Evolutionary conservation across 1,140 invertebrate species (phyloP).

Genomic region (Formica exsecta): DNA sequence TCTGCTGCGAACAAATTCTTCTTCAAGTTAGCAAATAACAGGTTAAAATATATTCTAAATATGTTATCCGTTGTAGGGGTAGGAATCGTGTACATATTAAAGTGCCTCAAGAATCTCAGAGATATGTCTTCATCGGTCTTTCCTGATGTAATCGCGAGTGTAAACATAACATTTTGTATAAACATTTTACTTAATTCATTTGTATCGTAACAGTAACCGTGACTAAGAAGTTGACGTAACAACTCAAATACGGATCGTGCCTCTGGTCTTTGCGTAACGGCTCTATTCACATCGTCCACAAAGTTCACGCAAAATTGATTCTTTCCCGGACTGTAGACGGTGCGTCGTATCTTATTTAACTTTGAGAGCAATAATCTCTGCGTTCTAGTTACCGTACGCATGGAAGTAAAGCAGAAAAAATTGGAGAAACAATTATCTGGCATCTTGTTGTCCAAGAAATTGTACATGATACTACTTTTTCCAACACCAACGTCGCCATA

Average conservation of each 20-base stretch:
- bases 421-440: constrained; percentile 86
- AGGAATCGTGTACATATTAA: constrained; percentile 89
- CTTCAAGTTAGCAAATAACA: constrained; percentile 87
- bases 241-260: constrained; percentile 89
- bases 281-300: constrained; percentile 90
- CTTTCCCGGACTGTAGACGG: constrained; percentile 87
- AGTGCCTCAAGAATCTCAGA: constrained; percentile 89
- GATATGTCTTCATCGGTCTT: constrained; percentile 83
- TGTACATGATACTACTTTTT: constrained; percentile 89
- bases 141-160: constrained; percentile 87
- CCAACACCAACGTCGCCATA: constrained; percentile 90
- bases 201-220: constrained; percentile 89
- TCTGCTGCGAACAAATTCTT: constrained; percentile 88
- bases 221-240: constrained; percentile 89
- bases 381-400: constrained; percentile 87
- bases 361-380: constrained; percentile 89
- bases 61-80: constrained; percentile 88
- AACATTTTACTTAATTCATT: constrained; percentile 87
- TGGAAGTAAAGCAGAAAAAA: constrained; percentile 89
- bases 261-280: constrained; percentile 85
- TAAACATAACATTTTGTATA: constrained; percentile 88
- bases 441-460: constrained; percentile 88
- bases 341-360: constrained; percentile 87
- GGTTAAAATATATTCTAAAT: constrained; percentile 88
- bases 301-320: constrained; percentile 89